Evolutionary conservation across 2,797 vertebrate species (phyloP).

Genomic region (Alca torda): DNA sequence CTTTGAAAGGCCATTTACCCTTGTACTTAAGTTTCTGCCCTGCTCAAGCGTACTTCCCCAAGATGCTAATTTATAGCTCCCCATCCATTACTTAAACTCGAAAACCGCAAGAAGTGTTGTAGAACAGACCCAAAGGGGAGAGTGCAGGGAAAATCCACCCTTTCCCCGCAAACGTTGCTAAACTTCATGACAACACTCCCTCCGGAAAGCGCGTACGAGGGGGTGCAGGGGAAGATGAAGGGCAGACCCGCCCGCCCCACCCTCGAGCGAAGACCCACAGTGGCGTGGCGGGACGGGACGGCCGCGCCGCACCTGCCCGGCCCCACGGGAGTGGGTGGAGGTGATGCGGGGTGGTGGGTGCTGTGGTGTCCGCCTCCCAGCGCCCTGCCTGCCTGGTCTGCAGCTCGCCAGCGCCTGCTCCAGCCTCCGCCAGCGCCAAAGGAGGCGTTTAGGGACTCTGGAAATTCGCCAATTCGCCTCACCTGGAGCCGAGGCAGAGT

Average conservation of each 20-base stretch:
- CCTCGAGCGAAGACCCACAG: neutral
- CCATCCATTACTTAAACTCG: neutral
- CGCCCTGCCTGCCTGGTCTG: neutral
- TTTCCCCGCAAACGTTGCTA: neutral
- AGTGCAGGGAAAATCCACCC: neutral
- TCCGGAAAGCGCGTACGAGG: neutral
- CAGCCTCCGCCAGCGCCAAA: neutral
- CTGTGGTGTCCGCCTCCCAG: neutral
- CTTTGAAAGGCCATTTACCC: neutral
- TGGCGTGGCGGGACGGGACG: neutral
- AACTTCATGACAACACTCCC: neutral
- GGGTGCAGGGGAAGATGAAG: rapidly evolving
- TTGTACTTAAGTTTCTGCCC: neutral
- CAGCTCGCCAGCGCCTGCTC: neutral
- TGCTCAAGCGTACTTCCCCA: neutral
- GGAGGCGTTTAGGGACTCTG: neutral
- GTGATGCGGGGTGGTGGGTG: neutral
- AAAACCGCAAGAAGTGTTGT: neutral
- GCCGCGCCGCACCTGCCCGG: neutral
- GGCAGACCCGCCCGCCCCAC: neutral
- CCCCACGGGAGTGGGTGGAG: neutral
- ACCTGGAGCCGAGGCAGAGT: conserved; percentile 2
- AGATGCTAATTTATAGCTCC: neutral
- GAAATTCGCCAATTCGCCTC: conserved; percentile 1
- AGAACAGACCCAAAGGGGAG: neutral